These are phyloP conservation scores for Therioaphis trifolii DNA, from an alignment of 2,888 invertebrate genomes.

Conservation along the genomic window DNA sequence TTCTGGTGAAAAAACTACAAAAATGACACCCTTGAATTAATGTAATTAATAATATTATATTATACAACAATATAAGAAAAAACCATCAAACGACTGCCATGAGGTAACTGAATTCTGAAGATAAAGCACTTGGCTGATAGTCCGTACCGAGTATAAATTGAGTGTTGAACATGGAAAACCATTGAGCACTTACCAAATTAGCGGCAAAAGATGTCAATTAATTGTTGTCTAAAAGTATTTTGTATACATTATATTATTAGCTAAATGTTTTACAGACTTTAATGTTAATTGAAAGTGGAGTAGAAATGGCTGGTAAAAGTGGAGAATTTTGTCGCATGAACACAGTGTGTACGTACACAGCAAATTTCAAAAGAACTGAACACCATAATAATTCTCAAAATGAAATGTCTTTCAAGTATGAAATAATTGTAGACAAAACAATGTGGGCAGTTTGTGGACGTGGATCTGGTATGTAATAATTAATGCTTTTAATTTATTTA, in stretches of 20 bases:
- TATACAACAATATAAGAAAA: no score
- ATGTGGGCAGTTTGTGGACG: conserved; percentile 91
- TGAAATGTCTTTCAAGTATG: conserved; percentile 83
- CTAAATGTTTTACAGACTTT: conserved; percentile 31
- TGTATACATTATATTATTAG: neutral
- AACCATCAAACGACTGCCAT: no score
- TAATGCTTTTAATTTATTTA: conserved; percentile 10
- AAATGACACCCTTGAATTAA: no score
- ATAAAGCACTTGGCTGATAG: no score
- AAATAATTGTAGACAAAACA: conserved; percentile 90
- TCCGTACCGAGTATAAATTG: no score
- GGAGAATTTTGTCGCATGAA: conserved; percentile 88
- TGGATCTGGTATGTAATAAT: conserved; percentile 48
- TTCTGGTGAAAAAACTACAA: no score
- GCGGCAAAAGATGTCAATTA: no score
- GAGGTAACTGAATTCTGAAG: no score
- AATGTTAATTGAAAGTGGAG: conserved; percentile 52
- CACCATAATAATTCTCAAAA: conserved; percentile 63
- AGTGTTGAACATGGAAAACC: no score
- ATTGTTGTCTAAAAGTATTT: no score
- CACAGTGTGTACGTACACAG: conserved; percentile 84
- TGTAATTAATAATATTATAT: no score
- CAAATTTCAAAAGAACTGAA: conserved; percentile 76
- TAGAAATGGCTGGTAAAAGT: conserved; percentile 57
- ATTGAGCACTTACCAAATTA: no score